Evolutionary conservation across 1,140 invertebrate species (phyloP), one percentile per base, ranked within the genome.

Genomic region (Eriocheir sinensis): DNA sequence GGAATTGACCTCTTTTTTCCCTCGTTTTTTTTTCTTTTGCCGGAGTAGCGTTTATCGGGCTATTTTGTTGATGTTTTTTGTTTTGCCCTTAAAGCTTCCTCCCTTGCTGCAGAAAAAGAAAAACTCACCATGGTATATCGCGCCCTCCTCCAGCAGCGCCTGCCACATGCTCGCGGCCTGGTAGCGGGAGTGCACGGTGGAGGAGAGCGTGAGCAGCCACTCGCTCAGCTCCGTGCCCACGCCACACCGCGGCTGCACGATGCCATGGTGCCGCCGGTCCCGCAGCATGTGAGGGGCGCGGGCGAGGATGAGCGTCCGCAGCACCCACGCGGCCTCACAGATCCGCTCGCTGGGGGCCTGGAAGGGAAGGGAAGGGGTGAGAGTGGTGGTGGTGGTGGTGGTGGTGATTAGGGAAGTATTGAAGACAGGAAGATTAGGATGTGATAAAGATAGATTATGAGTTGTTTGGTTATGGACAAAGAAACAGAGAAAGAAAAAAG

Each of bases 81-180:
- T n/a, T n/a, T n/a, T n/a, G n/a, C n/a, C n/a, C n/a, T n/a, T n/a
- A n/a, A n/a, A n/a, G n/a, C n/a, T n/a, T n/a, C n/a, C n/a, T n/a
- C n/a, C n/a, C n/a, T 80, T 0, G 15, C n/a, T n/a, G n/a, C 36
- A 85, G 36, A 85, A 9, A 40, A 1, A 86, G 12, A 48, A 12
- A 12, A 30, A 72, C 97, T 97, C 96, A 98, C 98, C 98, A 96
- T 98, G 98, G 48, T 97, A 97, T 94, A 98, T 97, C 85, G 98
- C 97, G 79, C 98, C 98, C 97, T 98, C 98, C 96, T 99, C 98
- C 36, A 98, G 97, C n/a, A 99, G 96, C 0, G 98, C 98, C 96
- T 99, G 98, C 98, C 98, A 98, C 97, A 98, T 98, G 38, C 98
- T 98, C 30, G 98, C 97, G 40, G 98, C 98, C 96, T 98, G 98